Evolutionary conservation across 2,888 invertebrate species (phyloP).

Genomic region (Polymixis lichenea): DNA sequence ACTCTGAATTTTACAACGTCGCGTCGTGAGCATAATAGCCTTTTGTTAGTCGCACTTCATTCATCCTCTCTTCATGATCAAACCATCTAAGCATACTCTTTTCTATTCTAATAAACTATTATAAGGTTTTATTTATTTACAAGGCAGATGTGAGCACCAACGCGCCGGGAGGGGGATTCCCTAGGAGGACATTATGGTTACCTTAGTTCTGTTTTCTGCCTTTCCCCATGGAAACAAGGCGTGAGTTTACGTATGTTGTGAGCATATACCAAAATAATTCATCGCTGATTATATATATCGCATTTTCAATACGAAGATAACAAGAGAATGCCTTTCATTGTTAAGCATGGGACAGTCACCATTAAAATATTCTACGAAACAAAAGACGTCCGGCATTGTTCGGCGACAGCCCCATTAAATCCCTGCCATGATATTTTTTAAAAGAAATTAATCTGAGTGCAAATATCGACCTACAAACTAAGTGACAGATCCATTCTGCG

Average conservation of each 20-base stretch:
- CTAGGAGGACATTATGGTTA: too few relatives aligned
- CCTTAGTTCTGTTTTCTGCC: too few relatives aligned
- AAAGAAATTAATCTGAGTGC: conserved; percentile 53
- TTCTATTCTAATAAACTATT: too few relatives aligned
- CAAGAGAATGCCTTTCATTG: conserved; percentile 30
- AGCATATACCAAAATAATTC: background rate
- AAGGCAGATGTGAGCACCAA: too few relatives aligned
- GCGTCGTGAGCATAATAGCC: too few relatives aligned
- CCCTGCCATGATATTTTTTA: conserved; percentile 32
- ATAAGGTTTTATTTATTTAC: too few relatives aligned
- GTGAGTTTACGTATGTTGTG: background rate
- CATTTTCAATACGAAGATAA: conserved; percentile 19
- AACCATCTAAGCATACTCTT: too few relatives aligned
- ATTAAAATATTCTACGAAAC: conserved; percentile 38
- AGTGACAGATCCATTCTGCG: conserved; percentile 50
- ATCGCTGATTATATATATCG: background rate
- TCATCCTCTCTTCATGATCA: too few relatives aligned
- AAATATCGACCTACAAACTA: conserved; percentile 56
- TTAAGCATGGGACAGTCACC: conserved; percentile 26
- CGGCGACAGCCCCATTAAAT: conserved; percentile 28
- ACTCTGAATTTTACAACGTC: background rate
- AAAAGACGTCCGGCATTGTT: conserved; percentile 33
- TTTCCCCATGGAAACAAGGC: background rate
- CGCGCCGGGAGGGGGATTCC: too few relatives aligned
- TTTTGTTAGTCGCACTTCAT: background rate